These are phyloP conservation scores for Ichneumoninae sp. DNA, from an alignment of 2,888 invertebrate species.

Conservation along the genomic window DNA sequence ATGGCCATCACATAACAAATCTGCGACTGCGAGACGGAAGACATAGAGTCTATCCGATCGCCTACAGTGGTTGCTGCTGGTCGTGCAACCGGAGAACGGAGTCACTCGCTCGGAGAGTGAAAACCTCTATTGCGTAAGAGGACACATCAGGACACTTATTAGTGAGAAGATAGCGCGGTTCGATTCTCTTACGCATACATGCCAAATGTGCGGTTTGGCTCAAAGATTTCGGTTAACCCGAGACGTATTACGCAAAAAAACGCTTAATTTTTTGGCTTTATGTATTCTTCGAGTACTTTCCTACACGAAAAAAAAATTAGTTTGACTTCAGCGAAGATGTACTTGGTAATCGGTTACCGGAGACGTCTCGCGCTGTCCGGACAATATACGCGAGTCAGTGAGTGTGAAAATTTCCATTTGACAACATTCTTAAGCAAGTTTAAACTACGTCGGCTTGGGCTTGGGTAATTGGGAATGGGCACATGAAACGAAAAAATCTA, in stretches of 20 bases:
- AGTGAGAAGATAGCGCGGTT: constrained; percentile 44
- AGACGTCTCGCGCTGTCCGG: not conserved
- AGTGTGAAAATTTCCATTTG: not conserved
- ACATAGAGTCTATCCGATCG: constrained; percentile 11
- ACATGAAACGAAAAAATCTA: not conserved
- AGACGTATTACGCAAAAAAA: not conserved
- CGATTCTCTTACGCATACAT: constrained; percentile 2
- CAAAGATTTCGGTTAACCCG: not conserved
- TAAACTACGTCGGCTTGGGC: not conserved
- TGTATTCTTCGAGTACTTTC: not conserved
- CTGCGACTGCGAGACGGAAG: not conserved
- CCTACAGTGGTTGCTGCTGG: not conserved
- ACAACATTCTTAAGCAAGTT: not conserved
- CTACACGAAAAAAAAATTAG: not conserved
- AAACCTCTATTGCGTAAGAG: constrained; percentile 57
- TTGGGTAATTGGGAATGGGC: not conserved
- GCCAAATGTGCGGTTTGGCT: not conserved
- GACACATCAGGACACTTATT: constrained; percentile 44
- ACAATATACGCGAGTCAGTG: not conserved
- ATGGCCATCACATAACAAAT: constrained; percentile 22
- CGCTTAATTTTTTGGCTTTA: not conserved
- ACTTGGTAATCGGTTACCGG: not conserved
- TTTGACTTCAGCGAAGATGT: not conserved
- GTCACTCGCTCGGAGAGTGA: constrained; percentile 50
- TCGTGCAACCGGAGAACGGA: constrained; percentile 22